A percentile compares a stretch with the other conserved stretches of the same genome.
Evolutionary conservation across 2,797 vertebrate genomes (phyloP).

Genomic region (Enteromius afrohamiltoni): DNA sequence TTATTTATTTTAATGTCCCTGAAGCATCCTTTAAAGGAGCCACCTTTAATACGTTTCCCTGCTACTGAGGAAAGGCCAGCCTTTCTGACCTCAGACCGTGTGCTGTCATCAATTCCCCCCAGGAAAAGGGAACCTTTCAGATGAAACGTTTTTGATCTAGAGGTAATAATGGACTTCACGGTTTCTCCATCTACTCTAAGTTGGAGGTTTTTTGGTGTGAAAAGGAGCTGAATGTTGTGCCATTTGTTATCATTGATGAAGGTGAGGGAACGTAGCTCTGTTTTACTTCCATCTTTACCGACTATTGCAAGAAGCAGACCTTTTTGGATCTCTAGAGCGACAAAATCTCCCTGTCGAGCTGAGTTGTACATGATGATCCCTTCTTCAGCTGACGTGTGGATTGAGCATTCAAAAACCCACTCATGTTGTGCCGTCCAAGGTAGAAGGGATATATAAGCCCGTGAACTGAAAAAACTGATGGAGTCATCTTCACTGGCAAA

Average conservation of each 20-base stretch:
- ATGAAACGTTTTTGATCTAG: constrained; percentile 71
- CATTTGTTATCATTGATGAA: constrained; percentile 83
- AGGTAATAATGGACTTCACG: constrained; percentile 75
- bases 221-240: constrained; percentile 81
- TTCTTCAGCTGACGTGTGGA: constrained; percentile 81
- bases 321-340: constrained; percentile 86
- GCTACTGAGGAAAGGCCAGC: constrained; percentile 80
- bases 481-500: constrained; percentile 86
- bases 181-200: constrained; percentile 81
- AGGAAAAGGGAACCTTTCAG: constrained; percentile 83
- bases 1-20: constrained; percentile 80
- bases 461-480: constrained; percentile 92
- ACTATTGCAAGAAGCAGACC: constrained; percentile 80
- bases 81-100: constrained; percentile 77
- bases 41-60: constrained; percentile 81
- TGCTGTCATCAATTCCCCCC: constrained; percentile 83
- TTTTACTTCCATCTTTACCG: constrained; percentile 77
- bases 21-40: constrained; percentile 92
- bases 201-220: constrained; percentile 79
- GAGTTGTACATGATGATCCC: constrained; percentile 87
- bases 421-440: constrained; percentile 74
- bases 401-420: constrained; percentile 76
- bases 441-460: constrained; percentile 85
- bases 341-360: constrained; percentile 82
- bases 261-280: constrained; percentile 76